Evolutionary conservation across 1,140 invertebrate genomes (phyloP).

Genomic region (Anthonomus grandis): DNA sequence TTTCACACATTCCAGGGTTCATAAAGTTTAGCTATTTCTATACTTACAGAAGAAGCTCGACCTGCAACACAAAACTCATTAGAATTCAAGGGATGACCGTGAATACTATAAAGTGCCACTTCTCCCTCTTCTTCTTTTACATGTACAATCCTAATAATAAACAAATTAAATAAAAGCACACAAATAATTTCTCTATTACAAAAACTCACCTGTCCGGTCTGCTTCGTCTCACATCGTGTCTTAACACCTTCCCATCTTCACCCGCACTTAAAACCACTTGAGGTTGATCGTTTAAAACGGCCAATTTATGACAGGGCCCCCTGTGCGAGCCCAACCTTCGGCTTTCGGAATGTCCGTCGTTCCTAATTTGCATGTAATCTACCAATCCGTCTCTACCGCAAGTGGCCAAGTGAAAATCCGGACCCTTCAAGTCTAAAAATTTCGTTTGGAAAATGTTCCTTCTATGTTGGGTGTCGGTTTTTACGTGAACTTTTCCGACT

Average conservation of each 20-base stretch:
- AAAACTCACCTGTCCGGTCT: conserved; percentile 60
- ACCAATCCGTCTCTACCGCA: conserved; percentile 89
- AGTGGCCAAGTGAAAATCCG: conserved; percentile 79
- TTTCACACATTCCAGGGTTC: too few relatives aligned
- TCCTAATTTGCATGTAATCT: conserved; percentile 41
- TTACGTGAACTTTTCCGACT: conserved; percentile 58
- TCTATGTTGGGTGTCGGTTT: conserved; percentile 74
- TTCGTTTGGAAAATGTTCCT: conserved; percentile 89
- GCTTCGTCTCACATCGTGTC: conserved; percentile 74
- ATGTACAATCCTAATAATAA: conserved; percentile 59
- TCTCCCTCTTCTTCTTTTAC: conserved; percentile 59
- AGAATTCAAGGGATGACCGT: conserved; percentile 74
- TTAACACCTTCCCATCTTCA: conserved; percentile 80
- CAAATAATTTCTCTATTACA: neutral
- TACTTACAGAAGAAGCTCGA: conserved; percentile 45
- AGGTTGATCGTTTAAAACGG: conserved; percentile 68
- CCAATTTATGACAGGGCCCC: conserved; percentile 75
- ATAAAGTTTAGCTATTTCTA: too few relatives aligned
- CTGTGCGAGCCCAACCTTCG: conserved; percentile 67
- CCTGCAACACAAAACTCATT: conserved; percentile 82
- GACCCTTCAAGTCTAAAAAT: conserved; percentile 58
- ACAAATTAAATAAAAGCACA: conserved; percentile 2
- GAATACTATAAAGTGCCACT: conserved; percentile 81
- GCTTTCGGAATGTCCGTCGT: conserved; percentile 50
- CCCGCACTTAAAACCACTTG: conserved; percentile 81